Evolutionary conservation across 1,140 invertebrate genomes (phyloP).

Genomic region (Sinonovacula constricta): DNA sequence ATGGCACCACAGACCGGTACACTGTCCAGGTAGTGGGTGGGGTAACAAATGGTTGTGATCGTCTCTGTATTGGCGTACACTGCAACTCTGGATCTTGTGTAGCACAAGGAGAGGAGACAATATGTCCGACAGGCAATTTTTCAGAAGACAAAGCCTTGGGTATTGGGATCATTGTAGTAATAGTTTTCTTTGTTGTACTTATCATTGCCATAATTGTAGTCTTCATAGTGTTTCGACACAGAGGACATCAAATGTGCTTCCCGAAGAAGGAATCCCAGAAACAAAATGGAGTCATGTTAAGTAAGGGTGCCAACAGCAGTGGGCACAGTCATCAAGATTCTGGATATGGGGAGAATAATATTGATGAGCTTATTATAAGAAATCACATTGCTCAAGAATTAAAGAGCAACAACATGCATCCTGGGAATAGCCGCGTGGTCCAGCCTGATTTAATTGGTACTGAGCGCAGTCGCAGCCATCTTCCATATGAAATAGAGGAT

Average conservation of each 20-base stretch:
- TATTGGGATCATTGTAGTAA: constrained; percentile 68
- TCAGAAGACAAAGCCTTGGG: constrained; percentile 1
- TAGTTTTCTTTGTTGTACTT: constrained; percentile 71
- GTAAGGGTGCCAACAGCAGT: constrained; percentile 56
- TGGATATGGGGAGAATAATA: constrained; percentile 74
- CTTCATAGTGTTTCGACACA: constrained; percentile 92
- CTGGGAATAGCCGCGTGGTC: constrained; percentile 32
- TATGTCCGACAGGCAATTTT: constrained; percentile 79
- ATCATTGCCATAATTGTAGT: constrained; percentile 88
- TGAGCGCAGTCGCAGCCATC: constrained; percentile 86
- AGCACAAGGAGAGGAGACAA: constrained; percentile 47
- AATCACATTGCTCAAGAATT: constrained; percentile 82
- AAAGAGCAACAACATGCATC: constrained; percentile 9
- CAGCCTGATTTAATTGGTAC: constrained; percentile 95
- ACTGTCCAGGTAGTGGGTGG: constrained; percentile 55
- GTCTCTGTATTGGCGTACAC: constrained; percentile 60
- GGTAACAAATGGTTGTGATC: constrained; percentile 58
- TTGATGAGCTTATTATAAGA: constrained; percentile 71
- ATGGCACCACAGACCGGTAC: constrained; percentile 82
- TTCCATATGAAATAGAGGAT: constrained; percentile 73
- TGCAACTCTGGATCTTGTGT: constrained; percentile 57
- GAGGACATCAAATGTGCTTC: constrained; percentile 79
- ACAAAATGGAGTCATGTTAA: constrained; percentile 49
- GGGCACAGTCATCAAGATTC: constrained; percentile 66
- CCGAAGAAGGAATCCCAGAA: constrained; percentile 33